Conservation (phyloP, 2,797 vertebrate genomes). For the Okamejei kenojei region DNA sequence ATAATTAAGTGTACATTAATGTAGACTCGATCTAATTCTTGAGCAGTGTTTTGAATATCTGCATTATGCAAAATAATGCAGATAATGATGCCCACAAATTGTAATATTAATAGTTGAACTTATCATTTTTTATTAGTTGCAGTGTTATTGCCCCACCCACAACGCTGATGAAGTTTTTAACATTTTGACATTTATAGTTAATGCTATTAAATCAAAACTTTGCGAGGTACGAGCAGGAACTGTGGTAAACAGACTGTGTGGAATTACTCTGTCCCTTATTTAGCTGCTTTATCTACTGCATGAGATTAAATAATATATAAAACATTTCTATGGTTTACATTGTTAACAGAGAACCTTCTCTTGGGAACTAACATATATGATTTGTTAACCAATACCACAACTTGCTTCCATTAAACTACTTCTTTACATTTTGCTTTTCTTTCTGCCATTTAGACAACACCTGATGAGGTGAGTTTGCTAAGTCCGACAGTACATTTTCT, state of each 20-base stretch:
- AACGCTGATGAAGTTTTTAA: not conserved
- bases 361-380: not conserved
- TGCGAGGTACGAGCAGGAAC: not conserved
- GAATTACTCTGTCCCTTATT: not conserved
- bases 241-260: not conserved
- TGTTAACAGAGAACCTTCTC: not conserved
- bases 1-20: not conserved
- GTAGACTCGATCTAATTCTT: not conserved
- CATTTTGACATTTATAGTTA: not conserved
- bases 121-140: not conserved
- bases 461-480: slow-evolving; percentile 30
- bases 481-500: slow-evolving; percentile 21
- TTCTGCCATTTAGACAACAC: slow-evolving; percentile 31
- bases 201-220: not conserved
- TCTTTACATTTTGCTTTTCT: slow-evolving; percentile 33
- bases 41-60: not conserved
- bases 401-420: slow-evolving; percentile 28
- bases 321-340: not conserved
- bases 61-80: not conserved
- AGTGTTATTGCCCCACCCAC: not conserved
- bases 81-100: not conserved
- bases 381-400: not conserved
- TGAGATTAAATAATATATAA: not conserved
- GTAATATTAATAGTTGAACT: not conserved
- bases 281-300: not conserved